Evolutionary conservation across 2,113 vertebrate species (phyloP).

Genomic region (Dasyornis broadbenti): DNA sequence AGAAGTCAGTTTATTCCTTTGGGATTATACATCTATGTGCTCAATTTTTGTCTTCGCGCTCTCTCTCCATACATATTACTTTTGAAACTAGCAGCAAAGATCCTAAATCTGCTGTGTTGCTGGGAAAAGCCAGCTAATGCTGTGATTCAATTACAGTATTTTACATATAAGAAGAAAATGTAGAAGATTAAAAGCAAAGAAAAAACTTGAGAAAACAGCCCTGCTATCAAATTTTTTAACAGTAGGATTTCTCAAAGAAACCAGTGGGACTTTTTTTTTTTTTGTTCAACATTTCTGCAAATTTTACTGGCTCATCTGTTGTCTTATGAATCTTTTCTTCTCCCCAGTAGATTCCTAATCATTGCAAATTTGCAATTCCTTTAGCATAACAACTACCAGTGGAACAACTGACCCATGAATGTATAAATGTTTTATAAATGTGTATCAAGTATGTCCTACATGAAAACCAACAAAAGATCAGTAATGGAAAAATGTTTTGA

Average conservation of each 20-base stretch:
- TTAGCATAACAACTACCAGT: not conserved
- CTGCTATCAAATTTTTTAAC: not conserved
- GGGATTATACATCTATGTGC: conserved; percentile 64
- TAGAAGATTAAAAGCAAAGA: not conserved
- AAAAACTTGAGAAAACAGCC: not conserved
- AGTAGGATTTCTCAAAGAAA: not conserved
- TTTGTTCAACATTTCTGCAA: not conserved
- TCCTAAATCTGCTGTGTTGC: conserved; percentile 38
- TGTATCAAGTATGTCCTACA: not conserved
- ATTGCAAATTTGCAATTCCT: not conserved
- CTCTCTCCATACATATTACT: not conserved
- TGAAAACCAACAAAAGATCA: not conserved
- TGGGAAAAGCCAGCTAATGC: conserved; percentile 30
- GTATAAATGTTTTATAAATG: not conserved
- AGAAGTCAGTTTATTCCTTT: conserved; percentile 70
- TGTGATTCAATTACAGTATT: conserved; percentile 42
- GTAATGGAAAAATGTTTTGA: not conserved
- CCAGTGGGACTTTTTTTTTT: not conserved
- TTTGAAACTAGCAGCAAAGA: conserved; percentile 46
- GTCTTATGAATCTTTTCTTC: not conserved
- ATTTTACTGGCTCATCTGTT: not conserved
- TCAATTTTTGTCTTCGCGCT: conserved; percentile 36
- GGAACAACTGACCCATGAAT: not conserved
- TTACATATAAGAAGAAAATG: conserved; percentile 14
- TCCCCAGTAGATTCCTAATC: not conserved